Evolutionary conservation across 2,888 invertebrate genomes (phyloP).

Genomic region (Aporophyla nigra): DNA sequence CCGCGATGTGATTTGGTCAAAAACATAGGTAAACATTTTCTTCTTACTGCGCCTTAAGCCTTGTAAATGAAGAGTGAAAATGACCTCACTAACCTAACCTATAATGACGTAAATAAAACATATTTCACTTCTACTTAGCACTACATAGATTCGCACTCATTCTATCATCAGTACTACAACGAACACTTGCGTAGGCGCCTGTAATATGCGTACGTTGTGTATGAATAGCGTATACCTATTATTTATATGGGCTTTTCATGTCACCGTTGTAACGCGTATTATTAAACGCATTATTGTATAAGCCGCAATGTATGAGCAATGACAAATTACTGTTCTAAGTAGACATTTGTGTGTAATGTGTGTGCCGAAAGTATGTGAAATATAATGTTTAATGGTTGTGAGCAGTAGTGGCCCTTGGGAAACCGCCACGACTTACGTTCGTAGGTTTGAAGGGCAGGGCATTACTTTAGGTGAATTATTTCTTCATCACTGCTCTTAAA

Average conservation of each 20-base stretch:
- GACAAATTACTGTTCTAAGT: conserved; percentile 38
- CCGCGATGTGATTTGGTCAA: no score
- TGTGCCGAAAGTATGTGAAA: conserved; percentile 13
- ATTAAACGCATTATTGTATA: conserved; percentile 55
- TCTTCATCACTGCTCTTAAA: no score
- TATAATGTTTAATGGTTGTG: not conserved
- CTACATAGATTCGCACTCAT: conserved; percentile 35
- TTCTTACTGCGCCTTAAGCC: no score
- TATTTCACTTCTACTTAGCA: not conserved
- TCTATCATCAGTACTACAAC: conserved; percentile 29
- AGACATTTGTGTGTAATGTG: conserved; percentile 2
- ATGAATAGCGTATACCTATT: conserved; percentile 71
- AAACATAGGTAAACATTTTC: no score
- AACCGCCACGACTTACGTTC: no score
- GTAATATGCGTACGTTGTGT: conserved; percentile 52
- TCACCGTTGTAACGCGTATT: conserved; percentile 54
- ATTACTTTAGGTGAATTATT: no score
- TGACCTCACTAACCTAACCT: not conserved
- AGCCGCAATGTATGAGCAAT: conserved; percentile 25
- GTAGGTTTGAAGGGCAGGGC: no score
- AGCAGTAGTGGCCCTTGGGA: no score
- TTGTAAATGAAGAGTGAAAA: not conserved
- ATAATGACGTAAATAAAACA: not conserved
- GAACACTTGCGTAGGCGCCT: conserved; percentile 24
- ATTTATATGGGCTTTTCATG: conserved; percentile 74